Conservation (phyloP, 1,140 invertebrate genomes). For the Leptinotarsa texana region DNA sequence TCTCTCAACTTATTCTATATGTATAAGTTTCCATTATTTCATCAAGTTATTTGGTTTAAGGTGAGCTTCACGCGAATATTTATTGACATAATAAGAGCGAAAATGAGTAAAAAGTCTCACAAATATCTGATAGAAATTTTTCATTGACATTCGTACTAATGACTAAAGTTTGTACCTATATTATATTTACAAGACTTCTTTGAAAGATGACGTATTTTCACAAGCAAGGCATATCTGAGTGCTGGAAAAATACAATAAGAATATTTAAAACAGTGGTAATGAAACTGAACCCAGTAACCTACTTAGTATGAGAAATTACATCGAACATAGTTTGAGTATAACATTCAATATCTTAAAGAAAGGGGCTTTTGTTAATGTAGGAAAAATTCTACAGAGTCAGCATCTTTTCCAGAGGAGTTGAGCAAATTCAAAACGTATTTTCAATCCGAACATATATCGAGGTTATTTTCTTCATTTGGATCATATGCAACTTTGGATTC, state of each 20-base stretch:
- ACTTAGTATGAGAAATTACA: no score
- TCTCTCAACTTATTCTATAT: constrained; percentile 36
- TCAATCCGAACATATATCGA: no score
- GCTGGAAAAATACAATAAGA: constrained; percentile 1
- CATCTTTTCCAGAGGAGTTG: no score
- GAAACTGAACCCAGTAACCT: no score
- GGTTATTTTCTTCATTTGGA: no score
- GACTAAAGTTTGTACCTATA: constrained; percentile 40
- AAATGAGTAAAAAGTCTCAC: background rate
- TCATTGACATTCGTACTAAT: constrained; percentile 37
- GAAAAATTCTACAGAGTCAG: no score
- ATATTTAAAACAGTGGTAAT: background rate
- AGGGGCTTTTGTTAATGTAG: no score
- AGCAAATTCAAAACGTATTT: no score
- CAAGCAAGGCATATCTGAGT: constrained; percentile 2
- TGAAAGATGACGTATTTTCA: constrained; percentile 2
- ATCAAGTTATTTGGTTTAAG: constrained; percentile 19
- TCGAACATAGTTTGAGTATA: no score
- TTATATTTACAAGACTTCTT: constrained; percentile 35
- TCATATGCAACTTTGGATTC: no score
- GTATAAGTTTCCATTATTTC: constrained; percentile 12
- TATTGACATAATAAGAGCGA: background rate
- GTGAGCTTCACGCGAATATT: background rate
- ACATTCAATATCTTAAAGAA: no score
- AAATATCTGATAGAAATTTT: constrained; percentile 33